phyloP scores from a whole-genome alignment of 2,113 vertebrate genomes.

The Microtus pennsylvanicus region DNA sequence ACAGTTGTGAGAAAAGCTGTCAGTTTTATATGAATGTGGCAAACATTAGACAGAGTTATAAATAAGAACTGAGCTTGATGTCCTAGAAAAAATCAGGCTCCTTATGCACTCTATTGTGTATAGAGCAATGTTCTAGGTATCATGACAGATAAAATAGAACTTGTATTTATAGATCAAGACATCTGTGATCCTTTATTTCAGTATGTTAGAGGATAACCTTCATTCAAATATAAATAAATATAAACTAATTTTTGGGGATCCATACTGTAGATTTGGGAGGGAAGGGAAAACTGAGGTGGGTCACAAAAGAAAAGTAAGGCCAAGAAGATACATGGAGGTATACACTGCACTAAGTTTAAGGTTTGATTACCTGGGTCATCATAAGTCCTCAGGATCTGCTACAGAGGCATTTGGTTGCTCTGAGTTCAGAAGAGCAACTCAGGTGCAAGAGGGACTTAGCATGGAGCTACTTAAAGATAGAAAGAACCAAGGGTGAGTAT shows the following conservation, averaged over 20 bases:
- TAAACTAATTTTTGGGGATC: not conserved
- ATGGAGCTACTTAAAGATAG: not conserved
- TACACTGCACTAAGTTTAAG: not conserved
- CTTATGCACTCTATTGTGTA: not conserved
- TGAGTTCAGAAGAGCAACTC: not conserved
- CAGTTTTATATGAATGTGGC: not conserved
- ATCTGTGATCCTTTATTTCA: not conserved
- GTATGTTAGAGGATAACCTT: not conserved
- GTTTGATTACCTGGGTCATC: not conserved
- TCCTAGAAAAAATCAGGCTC: slow-evolving; percentile 3
- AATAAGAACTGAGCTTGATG: not conserved
- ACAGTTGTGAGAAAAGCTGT: not conserved
- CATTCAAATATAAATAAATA: not conserved
- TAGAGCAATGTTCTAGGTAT: not conserved
- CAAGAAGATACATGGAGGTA: not conserved
- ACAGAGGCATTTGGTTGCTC: not conserved
- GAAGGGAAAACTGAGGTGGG: not conserved
- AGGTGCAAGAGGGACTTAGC: not conserved
- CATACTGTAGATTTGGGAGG: not conserved
- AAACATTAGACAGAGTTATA: not conserved
- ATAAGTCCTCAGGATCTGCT: not conserved
- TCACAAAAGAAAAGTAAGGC: not conserved
- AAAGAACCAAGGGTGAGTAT: not conserved
- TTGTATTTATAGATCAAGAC: not conserved
- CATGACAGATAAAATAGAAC: not conserved